A percentile compares a stretch with the other conserved stretches of the same genome.
phyloP scores from a whole-genome alignment of 2,888 invertebrate genomes.

The Callimorpha dominula region DNA sequence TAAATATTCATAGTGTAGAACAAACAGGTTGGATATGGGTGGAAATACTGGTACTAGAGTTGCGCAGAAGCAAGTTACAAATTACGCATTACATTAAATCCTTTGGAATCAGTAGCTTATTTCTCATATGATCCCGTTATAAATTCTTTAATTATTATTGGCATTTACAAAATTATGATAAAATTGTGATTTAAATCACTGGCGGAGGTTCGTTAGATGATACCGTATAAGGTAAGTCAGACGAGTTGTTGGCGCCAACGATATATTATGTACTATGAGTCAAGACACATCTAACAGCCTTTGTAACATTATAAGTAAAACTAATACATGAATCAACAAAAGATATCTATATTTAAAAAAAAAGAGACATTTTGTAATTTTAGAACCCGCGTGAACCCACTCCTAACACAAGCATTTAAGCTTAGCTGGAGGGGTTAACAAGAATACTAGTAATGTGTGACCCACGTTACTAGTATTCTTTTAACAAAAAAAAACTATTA shows the following conservation, averaged over 20 bases:
- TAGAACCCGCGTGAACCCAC: no score
- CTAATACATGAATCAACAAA: background rate
- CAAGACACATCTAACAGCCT: constrained; percentile 49
- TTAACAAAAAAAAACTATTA: no score
- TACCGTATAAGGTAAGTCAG: constrained; percentile 61
- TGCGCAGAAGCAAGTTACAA: constrained; percentile 2
- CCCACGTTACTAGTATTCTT: no score
- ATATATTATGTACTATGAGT: constrained; percentile 59
- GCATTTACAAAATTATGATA: constrained; percentile 49
- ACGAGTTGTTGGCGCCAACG: constrained; percentile 68
- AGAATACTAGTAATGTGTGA: no score
- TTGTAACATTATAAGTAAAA: background rate
- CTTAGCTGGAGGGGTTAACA: no score
- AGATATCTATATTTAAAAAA: no score
- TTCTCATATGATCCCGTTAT: constrained; percentile 30
- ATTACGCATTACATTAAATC: constrained; percentile 6
- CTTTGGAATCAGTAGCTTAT: constrained; percentile 18
- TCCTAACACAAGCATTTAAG: no score
- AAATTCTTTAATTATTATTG: constrained; percentile 35
- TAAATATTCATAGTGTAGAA: constrained; percentile 47
- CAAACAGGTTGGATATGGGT: constrained; percentile 11
- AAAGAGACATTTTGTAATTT: no score
- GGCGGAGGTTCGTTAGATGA: constrained; percentile 57
- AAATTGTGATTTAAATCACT: constrained; percentile 49
- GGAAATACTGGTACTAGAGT: constrained; percentile 15